phyloP scores from a whole-genome alignment of 2,113 vertebrate genomes.

The Cyanoramphus novaezelandiae region DNA sequence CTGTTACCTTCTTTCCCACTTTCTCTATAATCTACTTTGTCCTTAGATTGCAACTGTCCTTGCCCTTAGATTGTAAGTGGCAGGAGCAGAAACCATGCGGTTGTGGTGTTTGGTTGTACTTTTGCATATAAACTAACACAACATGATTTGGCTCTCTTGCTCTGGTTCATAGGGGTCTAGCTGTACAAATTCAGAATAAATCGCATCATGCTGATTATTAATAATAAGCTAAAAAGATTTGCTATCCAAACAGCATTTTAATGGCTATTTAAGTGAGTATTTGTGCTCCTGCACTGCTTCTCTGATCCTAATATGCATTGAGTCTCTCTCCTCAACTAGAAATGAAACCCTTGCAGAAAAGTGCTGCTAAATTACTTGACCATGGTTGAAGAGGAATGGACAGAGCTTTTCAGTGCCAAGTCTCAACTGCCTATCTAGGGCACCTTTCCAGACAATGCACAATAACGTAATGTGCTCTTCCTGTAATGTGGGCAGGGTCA shows the following conservation, averaged over 20 bases:
- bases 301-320: neutral
- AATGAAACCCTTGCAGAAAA: neutral
- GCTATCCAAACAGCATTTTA: neutral
- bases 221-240: neutral
- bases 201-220: neutral
- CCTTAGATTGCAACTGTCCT: neutral
- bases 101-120: neutral
- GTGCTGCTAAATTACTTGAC: accelerated
- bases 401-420: neutral
- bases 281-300: neutral
- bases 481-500: neutral
- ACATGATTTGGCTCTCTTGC: neutral
- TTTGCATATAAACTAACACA: neutral
- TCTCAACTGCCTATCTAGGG: neutral
- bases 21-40: neutral
- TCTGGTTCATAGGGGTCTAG: neutral
- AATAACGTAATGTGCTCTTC: neutral
- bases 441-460: neutral
- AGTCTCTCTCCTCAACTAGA: neutral
- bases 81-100: neutral
- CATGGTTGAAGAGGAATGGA: neutral
- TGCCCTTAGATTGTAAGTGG: neutral
- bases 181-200: neutral
- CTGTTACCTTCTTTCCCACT: neutral
- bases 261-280: neutral